Conservation (phyloP, 37 sponge, comb jelly and placozoan species). For the Ianthella basta region DNA sequence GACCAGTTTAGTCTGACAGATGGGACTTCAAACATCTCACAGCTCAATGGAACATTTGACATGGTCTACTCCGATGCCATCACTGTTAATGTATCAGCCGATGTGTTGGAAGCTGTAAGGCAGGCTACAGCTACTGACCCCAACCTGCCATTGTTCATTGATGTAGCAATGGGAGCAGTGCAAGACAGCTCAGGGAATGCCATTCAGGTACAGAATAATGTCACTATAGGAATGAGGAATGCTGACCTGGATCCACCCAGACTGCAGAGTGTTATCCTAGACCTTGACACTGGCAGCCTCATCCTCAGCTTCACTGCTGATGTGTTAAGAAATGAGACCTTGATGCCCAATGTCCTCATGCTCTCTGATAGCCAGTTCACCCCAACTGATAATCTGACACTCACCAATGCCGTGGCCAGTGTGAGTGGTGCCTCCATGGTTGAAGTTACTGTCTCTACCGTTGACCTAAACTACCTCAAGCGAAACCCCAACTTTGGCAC, state of each 20-base stretch:
- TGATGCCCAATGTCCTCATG: conserved; percentile 47
- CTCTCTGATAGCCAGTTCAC: conserved; percentile 28
- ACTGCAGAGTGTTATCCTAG: conserved; percentile 63
- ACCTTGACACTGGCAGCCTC: conserved; percentile 66
- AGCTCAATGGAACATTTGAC: conserved; percentile 32
- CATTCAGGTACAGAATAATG: background rate
- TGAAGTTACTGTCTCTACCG: conserved; percentile 13
- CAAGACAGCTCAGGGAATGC: conserved; percentile 49
- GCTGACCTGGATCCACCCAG: conserved; percentile 71
- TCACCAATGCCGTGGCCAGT: background rate
- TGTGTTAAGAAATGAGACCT: conserved; percentile 35
- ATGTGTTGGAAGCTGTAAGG: conserved; percentile 40
- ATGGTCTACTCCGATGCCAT: conserved; percentile 37
- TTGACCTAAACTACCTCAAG: conserved; percentile 62
- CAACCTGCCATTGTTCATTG: conserved; percentile 41
- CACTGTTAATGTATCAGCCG: conserved; percentile 42
- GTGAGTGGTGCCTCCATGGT: conserved; percentile 14
- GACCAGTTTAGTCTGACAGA: conserved; percentile 42
- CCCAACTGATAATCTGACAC: conserved; percentile 24
- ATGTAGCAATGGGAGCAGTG: conserved; percentile 42
- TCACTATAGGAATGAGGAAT: conserved; percentile 48
- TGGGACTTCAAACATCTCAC: background rate
- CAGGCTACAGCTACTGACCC: conserved; percentile 23
- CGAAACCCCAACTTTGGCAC: conserved; percentile 56
- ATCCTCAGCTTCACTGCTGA: conserved; percentile 73